Evolutionary conservation across 2,888 invertebrate genomes (phyloP).

Genomic region (Troilus luridus): DNA sequence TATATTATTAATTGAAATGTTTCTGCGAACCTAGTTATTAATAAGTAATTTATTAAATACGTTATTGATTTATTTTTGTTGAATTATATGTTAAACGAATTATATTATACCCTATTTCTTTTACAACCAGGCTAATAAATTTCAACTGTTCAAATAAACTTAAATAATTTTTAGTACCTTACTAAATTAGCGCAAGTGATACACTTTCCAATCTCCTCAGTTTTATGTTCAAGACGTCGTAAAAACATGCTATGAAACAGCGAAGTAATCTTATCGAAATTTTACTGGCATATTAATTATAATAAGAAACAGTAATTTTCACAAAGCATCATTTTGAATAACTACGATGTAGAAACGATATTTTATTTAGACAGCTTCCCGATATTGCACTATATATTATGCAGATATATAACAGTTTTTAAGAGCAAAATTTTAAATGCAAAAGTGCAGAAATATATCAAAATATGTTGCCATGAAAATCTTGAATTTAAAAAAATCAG

Average conservation of each 20-base stretch:
- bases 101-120: too few species aligned
- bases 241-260: neutral
- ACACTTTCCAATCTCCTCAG: neutral
- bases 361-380: neutral
- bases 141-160: too few species aligned
- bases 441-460: neutral
- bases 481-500: neutral
- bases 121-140: too few species aligned
- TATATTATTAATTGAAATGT: too few species aligned
- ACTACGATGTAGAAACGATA: neutral
- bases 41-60: too few species aligned
- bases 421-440: neutral
- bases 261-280: neutral
- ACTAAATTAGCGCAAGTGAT: neutral
- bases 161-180: too few species aligned
- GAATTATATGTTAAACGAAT: too few species aligned
- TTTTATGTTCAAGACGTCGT: neutral
- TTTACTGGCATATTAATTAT: constrained; percentile 1
- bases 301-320: neutral
- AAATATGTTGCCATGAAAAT: neutral
- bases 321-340: neutral
- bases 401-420: neutral
- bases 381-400: neutral
- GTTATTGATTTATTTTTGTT: too few species aligned
- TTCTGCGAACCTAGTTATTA: too few species aligned